These are phyloP conservation scores for Nemotelus nigrinus DNA, from an alignment of 2,888 invertebrate genomes.

Conservation along the genomic window DNA sequence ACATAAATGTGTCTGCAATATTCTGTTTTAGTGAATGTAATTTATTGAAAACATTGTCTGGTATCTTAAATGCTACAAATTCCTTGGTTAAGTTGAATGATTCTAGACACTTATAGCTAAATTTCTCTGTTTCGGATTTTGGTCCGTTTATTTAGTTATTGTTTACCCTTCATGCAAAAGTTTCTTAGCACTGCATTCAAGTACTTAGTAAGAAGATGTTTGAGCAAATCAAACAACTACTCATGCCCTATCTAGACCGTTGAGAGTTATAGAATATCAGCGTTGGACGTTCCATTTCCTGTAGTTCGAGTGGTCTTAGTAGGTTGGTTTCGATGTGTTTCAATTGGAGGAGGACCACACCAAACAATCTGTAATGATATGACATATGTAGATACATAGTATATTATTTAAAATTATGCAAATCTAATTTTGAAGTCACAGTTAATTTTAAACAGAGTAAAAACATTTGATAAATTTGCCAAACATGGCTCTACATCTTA, in stretches of 20 bases:
- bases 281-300: conserved; percentile 71
- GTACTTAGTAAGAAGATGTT: neutral
- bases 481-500: too few relatives aligned
- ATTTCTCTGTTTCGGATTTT: conserved; percentile 27
- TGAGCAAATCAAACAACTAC: neutral
- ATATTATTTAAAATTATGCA: neutral
- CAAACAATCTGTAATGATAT: conserved; percentile 60
- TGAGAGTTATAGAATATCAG: conserved; percentile 62
- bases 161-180: neutral
- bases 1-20: too few relatives aligned
- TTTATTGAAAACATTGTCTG: too few relatives aligned
- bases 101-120: neutral
- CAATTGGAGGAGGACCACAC: conserved; percentile 63
- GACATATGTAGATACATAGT: neutral
- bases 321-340: conserved; percentile 63
- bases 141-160: conserved; percentile 27
- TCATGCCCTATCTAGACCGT: too few relatives aligned
- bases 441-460: too few relatives aligned
- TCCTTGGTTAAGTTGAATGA: neutral
- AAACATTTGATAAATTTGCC: too few relatives aligned
- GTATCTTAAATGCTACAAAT: neutral
- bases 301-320: conserved; percentile 76
- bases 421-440: too few relatives aligned
- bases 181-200: neutral
- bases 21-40: too few relatives aligned